Percentiles rank a stretch among this genome's conserved stretches.
Evolutionary conservation across 2,797 vertebrate species (phyloP).

Genomic region (Parambassis ranga): DNA sequence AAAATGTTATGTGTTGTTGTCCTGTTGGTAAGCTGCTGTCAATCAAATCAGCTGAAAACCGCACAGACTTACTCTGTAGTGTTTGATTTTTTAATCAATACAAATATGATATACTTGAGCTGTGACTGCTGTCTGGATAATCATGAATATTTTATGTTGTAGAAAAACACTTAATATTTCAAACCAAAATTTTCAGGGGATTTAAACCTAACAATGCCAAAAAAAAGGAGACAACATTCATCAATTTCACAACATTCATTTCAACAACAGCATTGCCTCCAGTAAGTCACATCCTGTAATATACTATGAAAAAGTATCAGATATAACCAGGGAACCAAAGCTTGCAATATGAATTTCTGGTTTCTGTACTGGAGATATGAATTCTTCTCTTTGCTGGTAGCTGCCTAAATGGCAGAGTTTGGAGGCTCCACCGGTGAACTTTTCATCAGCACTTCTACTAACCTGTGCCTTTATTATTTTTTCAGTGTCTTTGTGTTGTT

Average conservation of each 20-base stretch:
- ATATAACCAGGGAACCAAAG: slow-evolving; percentile 16
- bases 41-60: too few relatives aligned
- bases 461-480: neutral
- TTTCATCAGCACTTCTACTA: too few relatives aligned
- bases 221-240: neutral
- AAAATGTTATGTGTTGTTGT: too few relatives aligned
- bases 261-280: too few relatives aligned
- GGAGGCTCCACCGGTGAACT: slow-evolving; percentile 14
- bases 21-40: too few relatives aligned
- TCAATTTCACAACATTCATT: too few relatives aligned
- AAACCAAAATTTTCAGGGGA: neutral
- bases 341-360: slow-evolving; percentile 26
- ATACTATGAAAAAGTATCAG: slow-evolving; percentile 25
- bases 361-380: slow-evolving; percentile 28
- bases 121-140: too few relatives aligned
- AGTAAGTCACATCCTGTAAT: slow-evolving; percentile 23
- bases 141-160: neutral
- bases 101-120: too few relatives aligned
- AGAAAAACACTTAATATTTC: neutral
- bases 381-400: slow-evolving; percentile 33
- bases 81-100: too few relatives aligned
- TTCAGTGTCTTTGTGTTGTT: neutral
- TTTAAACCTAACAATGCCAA: neutral
- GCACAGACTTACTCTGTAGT: too few relatives aligned
- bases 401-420: slow-evolving; percentile 41